Conservation (phyloP, 2,888 invertebrate genomes). For the Metacarcinus magister region DNA sequence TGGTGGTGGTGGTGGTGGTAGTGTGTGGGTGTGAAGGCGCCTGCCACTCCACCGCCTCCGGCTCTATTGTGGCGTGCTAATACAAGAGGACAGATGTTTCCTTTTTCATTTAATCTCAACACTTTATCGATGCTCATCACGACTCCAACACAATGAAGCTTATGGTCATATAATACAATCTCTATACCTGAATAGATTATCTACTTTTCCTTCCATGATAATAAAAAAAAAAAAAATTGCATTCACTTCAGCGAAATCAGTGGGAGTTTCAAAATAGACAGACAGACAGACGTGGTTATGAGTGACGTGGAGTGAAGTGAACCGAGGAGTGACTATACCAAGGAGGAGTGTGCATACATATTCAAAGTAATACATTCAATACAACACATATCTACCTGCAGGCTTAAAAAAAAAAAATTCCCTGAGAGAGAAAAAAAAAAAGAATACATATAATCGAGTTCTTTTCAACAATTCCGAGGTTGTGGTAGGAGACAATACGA, state of each 20-base stretch:
- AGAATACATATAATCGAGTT: background rate
- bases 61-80: background rate
- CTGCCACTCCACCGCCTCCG: background rate
- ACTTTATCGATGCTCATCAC: too few species aligned
- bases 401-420: background rate
- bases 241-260: too few species aligned
- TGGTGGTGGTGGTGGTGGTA: too few species aligned
- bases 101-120: too few species aligned
- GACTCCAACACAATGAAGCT: too few species aligned
- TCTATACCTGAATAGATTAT: too few species aligned
- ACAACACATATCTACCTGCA: background rate
- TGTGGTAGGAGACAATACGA: background rate
- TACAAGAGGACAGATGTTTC: background rate
- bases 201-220: too few species aligned
- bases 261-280: too few species aligned
- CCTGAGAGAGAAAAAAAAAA: background rate
- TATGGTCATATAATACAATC: too few species aligned
- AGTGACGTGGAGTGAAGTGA: too few species aligned
- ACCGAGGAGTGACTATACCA: background rate
- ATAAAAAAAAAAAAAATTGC: too few species aligned
- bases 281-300: too few species aligned
- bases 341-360: background rate
- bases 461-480: background rate
- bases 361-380: background rate
- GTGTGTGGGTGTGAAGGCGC: background rate